Conservation (phyloP, 2,113 vertebrate genomes). For the Ondatra zibethicus region DNA sequence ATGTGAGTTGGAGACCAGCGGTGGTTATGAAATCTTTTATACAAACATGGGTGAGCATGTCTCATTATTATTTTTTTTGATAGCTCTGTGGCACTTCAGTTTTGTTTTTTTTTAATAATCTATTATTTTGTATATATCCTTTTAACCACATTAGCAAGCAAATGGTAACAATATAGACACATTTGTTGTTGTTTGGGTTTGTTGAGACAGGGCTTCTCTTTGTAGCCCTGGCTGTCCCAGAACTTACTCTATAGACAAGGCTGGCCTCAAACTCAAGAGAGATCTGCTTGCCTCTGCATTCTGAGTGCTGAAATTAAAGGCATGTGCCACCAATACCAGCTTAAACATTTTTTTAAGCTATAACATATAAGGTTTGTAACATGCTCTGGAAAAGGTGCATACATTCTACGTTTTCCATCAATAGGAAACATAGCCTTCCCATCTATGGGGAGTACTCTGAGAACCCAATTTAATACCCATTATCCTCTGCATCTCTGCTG, state of each 20-base stretch:
- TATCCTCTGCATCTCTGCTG: background rate
- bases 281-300: background rate
- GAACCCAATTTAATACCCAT: background rate
- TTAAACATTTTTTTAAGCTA: background rate
- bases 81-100: background rate
- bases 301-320: background rate
- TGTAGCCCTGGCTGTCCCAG: background rate
- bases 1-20: background rate
- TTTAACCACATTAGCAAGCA: background rate
- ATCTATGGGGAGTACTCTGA: background rate
- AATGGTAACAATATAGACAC: background rate
- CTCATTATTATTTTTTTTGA: too few species aligned
- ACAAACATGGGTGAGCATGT: too few species aligned
- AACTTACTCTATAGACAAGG: background rate
- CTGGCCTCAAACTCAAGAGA: background rate
- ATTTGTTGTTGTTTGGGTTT: background rate
- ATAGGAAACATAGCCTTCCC: background rate
- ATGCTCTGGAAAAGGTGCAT: background rate
- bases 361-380: background rate
- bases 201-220: background rate
- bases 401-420: background rate
- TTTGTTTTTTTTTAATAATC: background rate
- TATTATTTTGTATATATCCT: background rate
- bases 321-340: background rate
- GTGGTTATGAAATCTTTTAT: background rate